phyloP scores from a whole-genome alignment of 2,888 invertebrate genomes.

The Copidosoma aretas region DNA sequence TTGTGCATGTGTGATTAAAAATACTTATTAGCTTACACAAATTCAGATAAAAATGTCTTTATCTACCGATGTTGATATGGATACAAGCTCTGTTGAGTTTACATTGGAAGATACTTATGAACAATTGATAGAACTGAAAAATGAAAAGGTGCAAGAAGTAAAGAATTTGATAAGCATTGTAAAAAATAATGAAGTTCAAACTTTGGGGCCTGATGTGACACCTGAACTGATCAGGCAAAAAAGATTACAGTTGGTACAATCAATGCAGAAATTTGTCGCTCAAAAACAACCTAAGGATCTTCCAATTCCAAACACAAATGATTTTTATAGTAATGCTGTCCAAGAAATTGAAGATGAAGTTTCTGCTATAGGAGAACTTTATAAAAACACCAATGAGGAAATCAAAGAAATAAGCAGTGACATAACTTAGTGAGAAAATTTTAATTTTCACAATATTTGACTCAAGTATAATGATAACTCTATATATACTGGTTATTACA shows the following conservation, averaged over 20 bases:
- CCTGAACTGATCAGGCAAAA: conserved; percentile 44
- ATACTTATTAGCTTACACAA: too few relatives aligned
- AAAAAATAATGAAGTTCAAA: conserved; percentile 43
- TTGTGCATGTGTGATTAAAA: too few relatives aligned
- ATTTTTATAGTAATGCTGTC: conserved; percentile 44
- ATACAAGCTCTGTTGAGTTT: conserved; percentile 43
- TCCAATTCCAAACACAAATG: conserved; percentile 48
- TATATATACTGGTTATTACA: conserved; percentile 38
- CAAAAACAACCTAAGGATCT: conserved; percentile 44
- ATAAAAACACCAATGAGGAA: conserved; percentile 32
- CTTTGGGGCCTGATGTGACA: conserved; percentile 27
- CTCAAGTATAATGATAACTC: background rate
- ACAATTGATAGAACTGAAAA: conserved; percentile 43
- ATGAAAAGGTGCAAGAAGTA: conserved; percentile 44
- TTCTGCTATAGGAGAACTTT: conserved; percentile 33
- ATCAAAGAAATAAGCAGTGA: conserved; percentile 43
- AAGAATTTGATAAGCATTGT: conserved; percentile 42
- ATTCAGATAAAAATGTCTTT: background rate
- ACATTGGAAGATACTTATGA: conserved; percentile 52
- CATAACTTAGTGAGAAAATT: conserved; percentile 48
- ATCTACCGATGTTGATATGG: background rate
- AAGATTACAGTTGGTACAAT: conserved; percentile 41
- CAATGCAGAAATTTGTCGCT: conserved; percentile 42
- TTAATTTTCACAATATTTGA: background rate
- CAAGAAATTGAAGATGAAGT: conserved; percentile 46